Evolutionary conservation across 2,888 invertebrate species (phyloP), one percentile per base, ranked within the genome.

Genomic region (Machimus atricapillus): DNA sequence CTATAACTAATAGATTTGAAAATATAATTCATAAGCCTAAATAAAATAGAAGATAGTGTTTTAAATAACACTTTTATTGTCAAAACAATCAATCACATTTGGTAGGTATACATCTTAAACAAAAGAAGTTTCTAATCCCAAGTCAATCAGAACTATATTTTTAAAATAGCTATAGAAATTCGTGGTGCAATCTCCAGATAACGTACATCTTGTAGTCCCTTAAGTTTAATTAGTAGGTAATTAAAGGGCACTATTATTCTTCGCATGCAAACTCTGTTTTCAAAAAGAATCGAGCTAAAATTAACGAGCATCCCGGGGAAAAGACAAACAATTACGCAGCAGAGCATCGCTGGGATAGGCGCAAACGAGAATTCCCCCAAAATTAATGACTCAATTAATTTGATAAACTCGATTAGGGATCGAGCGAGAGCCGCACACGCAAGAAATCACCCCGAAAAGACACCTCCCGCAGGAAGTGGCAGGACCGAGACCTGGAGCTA

Each of bases 351-450:
- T 9, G 23, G 16, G 43, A 66, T 23, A 66, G 12, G 23, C 66
- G 6, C 19, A 34, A 85, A 46, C 3, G 31, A 73, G 73, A n/a
- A 16, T 46, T 74, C 23, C 23, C 31, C 34, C 16, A 31, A n/a
- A 85, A 46, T 74, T 85, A 85, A 85, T 74, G 43, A 74, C 85
- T 85, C 74, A 85, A 85, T 85, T 74, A 85, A 85, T 85, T 83
- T 83, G 66, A 83, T 85, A 74, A 85, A 74, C 74, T 74, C 74
- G 74, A 85, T 73, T 85, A 74, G 74, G 46, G 74, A 73, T 46
- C 27, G 46, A 74, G 27, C n/a, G 19, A 16, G 52, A 74, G n/a
- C 46, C 19, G 0, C 58, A 37, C 23, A 40, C 46, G 34, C 82
- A 66, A 58, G 37, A 58, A 82, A 82, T 66, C 27, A 46, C n/a